Evolutionary conservation across 2,797 vertebrate genomes (phyloP).

Genomic region (Glossophaga mutica): DNA sequence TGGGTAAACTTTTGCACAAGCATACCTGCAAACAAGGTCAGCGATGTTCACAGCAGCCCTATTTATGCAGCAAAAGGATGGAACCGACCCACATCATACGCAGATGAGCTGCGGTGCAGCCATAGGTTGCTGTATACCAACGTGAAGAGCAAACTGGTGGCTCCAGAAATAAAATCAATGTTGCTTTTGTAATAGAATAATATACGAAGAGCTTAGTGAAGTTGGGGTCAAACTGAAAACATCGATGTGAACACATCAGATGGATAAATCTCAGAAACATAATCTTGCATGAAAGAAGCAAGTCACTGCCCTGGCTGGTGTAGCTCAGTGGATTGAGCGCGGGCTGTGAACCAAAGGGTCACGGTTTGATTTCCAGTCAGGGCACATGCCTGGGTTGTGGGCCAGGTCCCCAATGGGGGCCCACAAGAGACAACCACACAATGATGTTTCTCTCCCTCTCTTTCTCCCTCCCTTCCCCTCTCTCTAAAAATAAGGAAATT

Average conservation of each 20-base stretch:
- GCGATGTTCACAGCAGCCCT: neutral
- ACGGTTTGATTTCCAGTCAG: no score
- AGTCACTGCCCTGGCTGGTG: no score
- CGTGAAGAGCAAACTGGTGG: neutral
- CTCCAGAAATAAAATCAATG: neutral
- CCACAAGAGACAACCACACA: no score
- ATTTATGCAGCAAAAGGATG: neutral
- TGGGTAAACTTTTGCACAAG: neutral
- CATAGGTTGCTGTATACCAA: neutral
- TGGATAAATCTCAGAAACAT: constrained; percentile 27
- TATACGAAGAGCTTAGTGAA: neutral
- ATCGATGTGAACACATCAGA: neutral
- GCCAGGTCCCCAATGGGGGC: no score
- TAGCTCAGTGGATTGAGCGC: no score
- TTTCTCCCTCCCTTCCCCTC: no score
- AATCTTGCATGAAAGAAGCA: constrained; percentile 33
- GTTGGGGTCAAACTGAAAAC: neutral
- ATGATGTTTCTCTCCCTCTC: no score
- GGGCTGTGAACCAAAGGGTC: no score
- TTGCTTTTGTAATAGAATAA: neutral
- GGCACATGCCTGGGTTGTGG: no score
- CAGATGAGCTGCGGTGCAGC: neutral
- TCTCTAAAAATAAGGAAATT: no score
- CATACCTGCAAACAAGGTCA: neutral
- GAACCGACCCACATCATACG: neutral